phyloP scores from a whole-genome alignment of 2,113 vertebrate species.

The Tonatia bakeri region DNA sequence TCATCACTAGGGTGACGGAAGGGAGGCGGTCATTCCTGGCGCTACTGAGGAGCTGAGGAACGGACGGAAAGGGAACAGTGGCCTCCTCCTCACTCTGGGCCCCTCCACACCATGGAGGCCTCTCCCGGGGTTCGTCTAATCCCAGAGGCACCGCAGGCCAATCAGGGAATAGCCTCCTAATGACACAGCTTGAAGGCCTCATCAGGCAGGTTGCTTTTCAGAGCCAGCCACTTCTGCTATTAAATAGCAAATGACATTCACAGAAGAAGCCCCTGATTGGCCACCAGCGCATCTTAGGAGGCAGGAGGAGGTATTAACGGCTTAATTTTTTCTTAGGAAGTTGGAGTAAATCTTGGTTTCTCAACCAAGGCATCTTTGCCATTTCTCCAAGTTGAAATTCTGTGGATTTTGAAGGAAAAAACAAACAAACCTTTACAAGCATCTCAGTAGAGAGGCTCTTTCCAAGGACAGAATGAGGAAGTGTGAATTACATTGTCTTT shows the following conservation, averaged over 20 bases:
- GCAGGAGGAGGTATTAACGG: slow-evolving; percentile 56
- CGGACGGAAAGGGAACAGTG: neutral
- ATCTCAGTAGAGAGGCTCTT: neutral
- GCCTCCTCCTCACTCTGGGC: neutral
- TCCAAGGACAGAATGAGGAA: slow-evolving; percentile 44
- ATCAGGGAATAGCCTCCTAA: slow-evolving; percentile 69
- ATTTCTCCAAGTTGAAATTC: slow-evolving; percentile 42
- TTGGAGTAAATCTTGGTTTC: slow-evolving; percentile 54
- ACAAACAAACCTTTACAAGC: neutral
- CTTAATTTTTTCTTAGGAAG: slow-evolving; percentile 67
- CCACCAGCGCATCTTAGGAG: slow-evolving; percentile 49
- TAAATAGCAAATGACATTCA: slow-evolving; percentile 68
- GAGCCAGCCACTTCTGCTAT: slow-evolving; percentile 67
- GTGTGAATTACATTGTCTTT: slow-evolving; percentile 60
- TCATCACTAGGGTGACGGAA: slow-evolving; percentile 4
- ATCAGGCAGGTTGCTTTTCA: slow-evolving; percentile 73
- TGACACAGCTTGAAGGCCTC: slow-evolving; percentile 74
- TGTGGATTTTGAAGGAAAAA: neutral
- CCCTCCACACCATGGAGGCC: neutral
- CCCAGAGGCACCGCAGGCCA: slow-evolving; percentile 46
- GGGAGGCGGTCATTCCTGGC: neutral
- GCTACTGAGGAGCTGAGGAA: neutral
- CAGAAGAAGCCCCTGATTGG: slow-evolving; percentile 67
- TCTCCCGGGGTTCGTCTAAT: slow-evolving; percentile 56
- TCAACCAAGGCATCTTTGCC: slow-evolving; percentile 25